Evolutionary conservation across 2,797 vertebrate genomes (phyloP).

Genomic region (Rhynchotus rufescens): DNA sequence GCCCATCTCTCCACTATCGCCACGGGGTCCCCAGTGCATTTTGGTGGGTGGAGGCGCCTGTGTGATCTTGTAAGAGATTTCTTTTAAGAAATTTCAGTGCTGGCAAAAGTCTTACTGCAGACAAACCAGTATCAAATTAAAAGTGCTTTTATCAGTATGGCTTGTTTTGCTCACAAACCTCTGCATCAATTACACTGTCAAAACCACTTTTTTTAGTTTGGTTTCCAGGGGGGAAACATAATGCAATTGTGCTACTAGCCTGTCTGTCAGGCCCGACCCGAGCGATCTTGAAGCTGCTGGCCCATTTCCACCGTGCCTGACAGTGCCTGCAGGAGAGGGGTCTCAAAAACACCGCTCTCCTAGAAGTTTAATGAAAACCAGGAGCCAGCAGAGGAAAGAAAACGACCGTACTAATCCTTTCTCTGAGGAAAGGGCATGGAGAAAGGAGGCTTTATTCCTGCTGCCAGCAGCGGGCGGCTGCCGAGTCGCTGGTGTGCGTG

Average conservation of each 20-base stretch:
- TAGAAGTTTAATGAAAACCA: slow-evolving; percentile 26
- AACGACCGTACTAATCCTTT: slow-evolving; percentile 12
- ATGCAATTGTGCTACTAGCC: not conserved
- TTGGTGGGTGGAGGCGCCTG: not conserved
- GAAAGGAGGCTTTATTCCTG: slow-evolving; percentile 29
- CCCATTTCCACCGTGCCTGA: slow-evolving; percentile 32
- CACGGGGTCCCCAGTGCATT: not conserved
- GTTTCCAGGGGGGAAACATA: slow-evolving; percentile 13
- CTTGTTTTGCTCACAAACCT: not conserved
- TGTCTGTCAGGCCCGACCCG: slow-evolving; percentile 41
- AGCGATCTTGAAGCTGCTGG: slow-evolving; percentile 41
- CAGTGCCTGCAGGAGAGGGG: slow-evolving; percentile 33
- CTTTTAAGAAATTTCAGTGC: not conserved
- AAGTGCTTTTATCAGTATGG: not conserved
- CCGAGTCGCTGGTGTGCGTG: not conserved
- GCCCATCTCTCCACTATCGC: not conserved
- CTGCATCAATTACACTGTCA: not conserved
- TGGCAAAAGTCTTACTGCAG: not conserved
- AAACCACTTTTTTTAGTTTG: not conserved
- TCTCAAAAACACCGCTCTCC: slow-evolving; percentile 38
- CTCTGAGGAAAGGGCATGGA: not conserved
- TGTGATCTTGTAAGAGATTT: not conserved
- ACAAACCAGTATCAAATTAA: slow-evolving; percentile 2
- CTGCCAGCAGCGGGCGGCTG: not conserved
- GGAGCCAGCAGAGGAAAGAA: not conserved